Evolutionary conservation across 2,888 invertebrate species (phyloP).

Genomic region (Drosophila buzzatii): DNA sequence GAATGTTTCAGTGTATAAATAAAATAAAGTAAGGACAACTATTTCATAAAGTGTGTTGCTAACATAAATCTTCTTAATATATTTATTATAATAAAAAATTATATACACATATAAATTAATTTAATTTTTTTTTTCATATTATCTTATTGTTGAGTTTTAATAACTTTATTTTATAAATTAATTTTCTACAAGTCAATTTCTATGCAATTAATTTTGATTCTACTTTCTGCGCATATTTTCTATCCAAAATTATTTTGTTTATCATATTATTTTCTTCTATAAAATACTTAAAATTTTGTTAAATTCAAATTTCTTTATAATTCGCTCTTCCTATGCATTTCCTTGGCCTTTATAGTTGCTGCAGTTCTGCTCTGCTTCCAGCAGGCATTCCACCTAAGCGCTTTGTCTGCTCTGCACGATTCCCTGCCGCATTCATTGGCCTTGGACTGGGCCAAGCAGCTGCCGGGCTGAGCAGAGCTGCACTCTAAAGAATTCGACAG

Average conservation of each 20-base stretch:
- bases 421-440: conserved; percentile 12
- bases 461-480: conserved; percentile 10
- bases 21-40: too few species aligned
- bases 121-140: too few species aligned
- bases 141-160: too few species aligned
- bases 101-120: too few species aligned
- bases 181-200: too few species aligned
- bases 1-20: too few species aligned
- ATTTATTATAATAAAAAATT: too few species aligned
- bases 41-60: too few species aligned
- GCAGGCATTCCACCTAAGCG: conserved; percentile 10
- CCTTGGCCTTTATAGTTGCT: background rate
- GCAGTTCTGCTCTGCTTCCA: background rate
- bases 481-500: conserved; percentile 21
- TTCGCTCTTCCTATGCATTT: background rate
- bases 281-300: rapidly evolving
- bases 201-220: too few species aligned
- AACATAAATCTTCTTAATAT: too few species aligned
- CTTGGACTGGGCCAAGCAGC: conserved; percentile 18
- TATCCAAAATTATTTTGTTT: background rate
- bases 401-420: conserved; percentile 8
- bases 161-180: too few species aligned
- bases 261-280: background rate
- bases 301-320: background rate
- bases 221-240: background rate